These are phyloP conservation scores for Meriones psammophilus DNA, from an alignment of 2,797 vertebrate genomes.

Conservation along the genomic window DNA sequence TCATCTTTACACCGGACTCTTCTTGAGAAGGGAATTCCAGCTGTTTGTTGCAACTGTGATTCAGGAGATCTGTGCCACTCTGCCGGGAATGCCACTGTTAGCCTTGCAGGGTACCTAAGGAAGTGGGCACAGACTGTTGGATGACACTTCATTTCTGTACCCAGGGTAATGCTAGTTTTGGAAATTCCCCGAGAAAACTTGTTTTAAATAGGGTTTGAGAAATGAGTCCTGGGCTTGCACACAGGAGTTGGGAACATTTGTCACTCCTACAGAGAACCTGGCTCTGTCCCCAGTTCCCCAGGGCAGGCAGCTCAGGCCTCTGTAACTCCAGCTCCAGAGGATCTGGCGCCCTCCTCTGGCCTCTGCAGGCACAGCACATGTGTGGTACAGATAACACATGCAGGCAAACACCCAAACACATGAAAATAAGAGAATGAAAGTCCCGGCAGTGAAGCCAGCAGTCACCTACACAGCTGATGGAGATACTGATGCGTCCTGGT, in stretches of 20 bases:
- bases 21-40: background rate
- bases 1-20: accelerated
- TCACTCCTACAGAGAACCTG: background rate
- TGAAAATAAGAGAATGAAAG: background rate
- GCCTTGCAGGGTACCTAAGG: background rate
- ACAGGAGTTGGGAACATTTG: background rate
- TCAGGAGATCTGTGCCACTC: background rate
- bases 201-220: background rate
- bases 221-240: background rate
- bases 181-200: background rate
- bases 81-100: background rate
- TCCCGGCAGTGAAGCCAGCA: conserved; percentile 2
- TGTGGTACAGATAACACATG: background rate
- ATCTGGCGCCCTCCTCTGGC: background rate
- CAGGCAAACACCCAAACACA: background rate
- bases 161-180: conserved; percentile 17
- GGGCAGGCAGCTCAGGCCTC: too few species aligned
- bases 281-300: background rate
- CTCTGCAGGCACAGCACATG: background rate
- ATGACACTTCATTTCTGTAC: background rate
- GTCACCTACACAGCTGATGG: background rate
- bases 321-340: background rate
- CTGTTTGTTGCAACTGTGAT: background rate
- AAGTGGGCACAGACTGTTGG: background rate
- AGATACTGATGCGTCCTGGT: background rate